Base-by-base conservation (phyloP, 1,140 invertebrate genomes). In the Trichoplusia ni region DNA sequence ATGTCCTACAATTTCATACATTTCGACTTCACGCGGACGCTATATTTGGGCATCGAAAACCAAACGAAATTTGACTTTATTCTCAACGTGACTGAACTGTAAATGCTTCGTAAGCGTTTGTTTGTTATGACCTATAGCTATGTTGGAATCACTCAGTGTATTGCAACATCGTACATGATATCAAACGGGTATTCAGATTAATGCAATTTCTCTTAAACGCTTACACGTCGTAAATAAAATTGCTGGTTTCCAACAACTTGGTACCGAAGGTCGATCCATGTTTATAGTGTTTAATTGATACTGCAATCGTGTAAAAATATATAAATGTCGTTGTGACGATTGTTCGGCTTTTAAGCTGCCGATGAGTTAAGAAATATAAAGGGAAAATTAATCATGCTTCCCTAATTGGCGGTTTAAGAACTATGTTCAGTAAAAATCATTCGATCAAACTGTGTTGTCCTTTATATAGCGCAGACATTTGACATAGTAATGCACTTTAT, bases 141-240 rank as follows among this genome's bases (percentile, higher is more conserved):
- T 13, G 35, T 37, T 42, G 51, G 33, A 58, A 53, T 66, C 75
- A 80, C 79, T 82, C 81, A 70, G 77, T 88, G 82, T 86, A 82
- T 86, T 86, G 88, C 84, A 86, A 89, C 85, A 86, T 81, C 82
- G 80, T 84, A 85, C 81, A 79, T 76, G 88, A 84, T 89, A 90
- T 89, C 86, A 88, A 85, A 90, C 85, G 78, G 79, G 81, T 87
- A 89, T 90, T 90, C 83, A 88, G 77, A 90, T 90, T 88, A 88
- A 89, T 90, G 85, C 82, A 89, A 90, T 89, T 90, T 88, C 86
- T 90, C 85, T 90, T 89, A 90, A 89, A 89, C 85, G 86, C 80
- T 88, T 88, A 83, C 86, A 90, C 88, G 88, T 89, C 84, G 80
- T 90, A 90, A 90, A 90, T 90, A 88, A 90, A 90, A 90, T 89